phyloP scores from a whole-genome alignment of 2,113 vertebrate species.

The Ramphastos sulfuratus region DNA sequence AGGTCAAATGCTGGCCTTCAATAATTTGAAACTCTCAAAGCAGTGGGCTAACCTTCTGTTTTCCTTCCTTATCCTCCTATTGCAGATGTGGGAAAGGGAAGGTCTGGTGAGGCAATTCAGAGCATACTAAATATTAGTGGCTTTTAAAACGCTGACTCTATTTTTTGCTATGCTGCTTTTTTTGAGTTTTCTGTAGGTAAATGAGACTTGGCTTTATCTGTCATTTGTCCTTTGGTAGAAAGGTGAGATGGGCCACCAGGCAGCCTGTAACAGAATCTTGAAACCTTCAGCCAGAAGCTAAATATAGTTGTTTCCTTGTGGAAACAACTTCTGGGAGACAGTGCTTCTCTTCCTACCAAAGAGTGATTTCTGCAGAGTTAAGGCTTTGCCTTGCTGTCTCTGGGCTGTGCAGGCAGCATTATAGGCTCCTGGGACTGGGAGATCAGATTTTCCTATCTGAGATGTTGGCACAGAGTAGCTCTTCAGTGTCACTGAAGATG shows the following conservation, averaged over 20 bases:
- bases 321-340: neutral
- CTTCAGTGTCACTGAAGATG: neutral
- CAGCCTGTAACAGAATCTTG: neutral
- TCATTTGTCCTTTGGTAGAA: neutral
- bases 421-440: neutral
- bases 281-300: neutral
- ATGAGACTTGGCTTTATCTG: neutral
- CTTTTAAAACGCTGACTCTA: neutral
- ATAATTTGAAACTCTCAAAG: neutral
- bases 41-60: neutral
- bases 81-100: neutral
- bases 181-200: neutral
- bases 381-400: neutral
- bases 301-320: neutral
- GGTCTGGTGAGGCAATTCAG: neutral
- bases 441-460: neutral
- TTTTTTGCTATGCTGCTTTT: neutral
- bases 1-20: neutral
- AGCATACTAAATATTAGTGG: neutral
- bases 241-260: neutral
- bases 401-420: neutral
- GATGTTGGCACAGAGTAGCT: neutral
- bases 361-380: neutral
- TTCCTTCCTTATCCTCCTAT: fast-evolving
- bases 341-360: neutral